phyloP scores from a whole-genome alignment of 2,888 invertebrate species.

The Limnephilus marmoratus region DNA sequence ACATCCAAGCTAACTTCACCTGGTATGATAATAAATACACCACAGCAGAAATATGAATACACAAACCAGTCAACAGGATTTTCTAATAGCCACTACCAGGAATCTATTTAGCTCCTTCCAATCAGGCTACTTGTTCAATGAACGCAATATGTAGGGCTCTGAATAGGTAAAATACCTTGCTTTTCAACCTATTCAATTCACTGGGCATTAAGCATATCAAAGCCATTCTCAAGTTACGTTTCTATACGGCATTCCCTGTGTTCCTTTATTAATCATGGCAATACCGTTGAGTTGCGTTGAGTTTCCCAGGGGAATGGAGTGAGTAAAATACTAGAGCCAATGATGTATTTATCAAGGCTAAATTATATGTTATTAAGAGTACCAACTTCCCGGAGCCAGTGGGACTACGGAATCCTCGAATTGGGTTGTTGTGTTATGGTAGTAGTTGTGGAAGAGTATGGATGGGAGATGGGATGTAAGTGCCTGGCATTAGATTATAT shows the following conservation, averaged over 20 bases:
- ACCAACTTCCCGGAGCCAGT: not conserved
- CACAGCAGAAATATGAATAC: not conserved
- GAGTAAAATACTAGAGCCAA: not conserved
- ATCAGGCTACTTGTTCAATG: not conserved
- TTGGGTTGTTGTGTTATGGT: not conserved
- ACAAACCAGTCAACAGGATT: not conserved
- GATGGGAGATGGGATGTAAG: too few relatives aligned
- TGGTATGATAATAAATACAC: too few relatives aligned
- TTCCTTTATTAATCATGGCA: not conserved
- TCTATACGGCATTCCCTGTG: not conserved
- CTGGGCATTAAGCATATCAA: not conserved
- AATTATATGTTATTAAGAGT: not conserved
- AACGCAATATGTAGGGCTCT: not conserved
- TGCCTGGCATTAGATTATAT: too few relatives aligned
- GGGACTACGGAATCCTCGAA: not conserved
- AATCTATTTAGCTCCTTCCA: not conserved
- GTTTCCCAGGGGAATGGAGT: not conserved
- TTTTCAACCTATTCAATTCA: not conserved
- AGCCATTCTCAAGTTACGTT: not conserved
- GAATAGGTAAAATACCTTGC: not conserved
- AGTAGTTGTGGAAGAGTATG: too few relatives aligned
- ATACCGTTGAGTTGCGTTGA: not conserved
- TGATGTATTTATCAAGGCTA: not conserved
- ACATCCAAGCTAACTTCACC: too few relatives aligned
- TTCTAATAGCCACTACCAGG: not conserved